Base-by-base conservation (phyloP, 2,888 invertebrate genomes). In the Opisthograptis luteolata region DNA sequence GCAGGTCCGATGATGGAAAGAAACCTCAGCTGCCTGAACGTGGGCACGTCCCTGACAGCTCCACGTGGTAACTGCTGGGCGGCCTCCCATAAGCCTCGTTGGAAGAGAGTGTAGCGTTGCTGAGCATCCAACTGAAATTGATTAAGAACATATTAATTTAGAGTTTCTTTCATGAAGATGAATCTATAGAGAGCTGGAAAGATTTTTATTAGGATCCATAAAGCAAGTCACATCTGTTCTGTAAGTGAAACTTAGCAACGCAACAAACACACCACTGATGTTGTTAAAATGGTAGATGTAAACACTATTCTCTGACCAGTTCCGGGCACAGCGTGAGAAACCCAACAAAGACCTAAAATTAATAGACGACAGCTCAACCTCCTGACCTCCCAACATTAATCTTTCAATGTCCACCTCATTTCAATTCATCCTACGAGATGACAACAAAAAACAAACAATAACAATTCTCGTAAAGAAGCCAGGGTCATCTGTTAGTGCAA, bases 1-100 rank as follows among this genome's bases (percentile, higher is more conserved):
- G 96, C 94, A 2, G 96, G 95, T 7, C 97, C 97, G 10, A 96
- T 95, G 53, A 95, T 94, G 4, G 96, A 94, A 20, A 97, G 92
- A 58, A 95, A 92, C 62, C 93, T 90, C 27, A 98, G 86, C 75
- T 97, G 95, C 43, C 97, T 89, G 71, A 93, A 94, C 0, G 95
- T 89, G 19, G 91, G 82, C 14, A 93, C 92, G 82, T 97, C 96
- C 6, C 93, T 91, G 49, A 96, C 92, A 1, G 92, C 89, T 19
- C 92, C 92, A 35, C 92, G 86, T 2, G 95, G 94, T 10, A 96
- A 92, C 60, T 92, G 92, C 58, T 94, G 94, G 0, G 97, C 94
- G 8, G 96, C 92, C 48, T 94, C 93, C 92, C 95, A 96, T 0
- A 96, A 92, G 8, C 94, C 93, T 32, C 96, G 94, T 76, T 97